phyloP scores from a whole-genome alignment of 2,888 invertebrate genomes.

The Toxonevra muliebris region DNA sequence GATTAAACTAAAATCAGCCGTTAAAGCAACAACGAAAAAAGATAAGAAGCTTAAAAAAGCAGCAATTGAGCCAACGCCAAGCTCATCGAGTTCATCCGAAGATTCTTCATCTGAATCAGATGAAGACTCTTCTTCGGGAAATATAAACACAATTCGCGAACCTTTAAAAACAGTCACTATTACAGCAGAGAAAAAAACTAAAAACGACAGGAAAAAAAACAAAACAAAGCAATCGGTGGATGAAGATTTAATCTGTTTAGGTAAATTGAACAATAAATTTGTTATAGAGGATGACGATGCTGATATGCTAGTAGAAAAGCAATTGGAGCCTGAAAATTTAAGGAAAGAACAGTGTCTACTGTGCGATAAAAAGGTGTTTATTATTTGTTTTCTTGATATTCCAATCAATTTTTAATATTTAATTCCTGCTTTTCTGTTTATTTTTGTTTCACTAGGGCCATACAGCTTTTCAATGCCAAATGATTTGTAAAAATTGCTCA shows the following conservation, averaged over 20 bases:
- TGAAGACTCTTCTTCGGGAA: background rate
- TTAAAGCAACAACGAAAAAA: background rate
- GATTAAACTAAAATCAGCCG: slow-evolving; percentile 7
- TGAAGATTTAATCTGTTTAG: slow-evolving; percentile 61
- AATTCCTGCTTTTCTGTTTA: slow-evolving; percentile 18
- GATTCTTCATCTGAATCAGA: slow-evolving; percentile 31
- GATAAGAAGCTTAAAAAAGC: slow-evolving; percentile 23
- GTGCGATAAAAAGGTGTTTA: slow-evolving; percentile 55
- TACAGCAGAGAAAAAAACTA: background rate
- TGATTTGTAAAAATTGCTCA: slow-evolving; percentile 60
- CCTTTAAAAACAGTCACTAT: background rate
- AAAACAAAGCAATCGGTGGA: slow-evolving; percentile 36
- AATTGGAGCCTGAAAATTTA: slow-evolving; percentile 44
- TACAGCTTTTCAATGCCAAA: slow-evolving; percentile 57
- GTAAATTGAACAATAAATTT: slow-evolving; percentile 47
- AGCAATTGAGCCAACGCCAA: background rate
- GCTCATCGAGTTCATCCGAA: slow-evolving; percentile 20
- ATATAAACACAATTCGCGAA: background rate
- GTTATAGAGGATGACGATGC: slow-evolving; percentile 52
- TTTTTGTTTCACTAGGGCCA: slow-evolving; percentile 48
- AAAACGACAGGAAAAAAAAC: background rate
- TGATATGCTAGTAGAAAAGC: background rate
- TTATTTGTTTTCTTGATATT: background rate
- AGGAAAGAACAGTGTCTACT: slow-evolving; percentile 47
- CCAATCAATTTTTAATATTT: too few species aligned